phyloP scores from a whole-genome alignment of 2,888 invertebrate species.

The Mechanitis mazaeus region DNA sequence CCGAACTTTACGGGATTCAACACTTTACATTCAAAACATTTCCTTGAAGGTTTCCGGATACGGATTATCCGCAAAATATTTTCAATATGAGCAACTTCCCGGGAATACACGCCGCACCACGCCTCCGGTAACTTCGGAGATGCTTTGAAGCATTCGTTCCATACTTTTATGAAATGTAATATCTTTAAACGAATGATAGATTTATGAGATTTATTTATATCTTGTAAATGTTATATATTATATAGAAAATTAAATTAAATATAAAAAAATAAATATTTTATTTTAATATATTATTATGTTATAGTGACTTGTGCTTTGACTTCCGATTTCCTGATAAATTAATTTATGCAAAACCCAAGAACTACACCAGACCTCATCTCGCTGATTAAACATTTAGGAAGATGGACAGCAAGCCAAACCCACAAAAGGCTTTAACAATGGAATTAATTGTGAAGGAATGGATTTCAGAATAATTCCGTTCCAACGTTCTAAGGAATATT shows the following conservation, averaged over 20 bases:
- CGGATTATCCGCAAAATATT: conserved; percentile 55
- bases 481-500: conserved; percentile 23
- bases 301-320: background rate
- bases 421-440: conserved; percentile 19
- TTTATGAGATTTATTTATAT: conserved; percentile 7
- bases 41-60: conserved; percentile 22
- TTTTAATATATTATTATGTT: too few relatives aligned
- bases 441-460: conserved; percentile 25
- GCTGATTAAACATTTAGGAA: conserved; percentile 15
- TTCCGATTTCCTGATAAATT: conserved; percentile 6
- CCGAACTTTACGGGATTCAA: conserved; percentile 17
- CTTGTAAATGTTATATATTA: background rate
- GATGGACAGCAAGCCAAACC: conserved; percentile 15
- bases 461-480: conserved; percentile 24
- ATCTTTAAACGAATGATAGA: conserved; percentile 12
- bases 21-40: conserved; percentile 27
- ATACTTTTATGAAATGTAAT: conserved; percentile 16
- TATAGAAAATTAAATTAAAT: background rate
- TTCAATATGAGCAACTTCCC: conserved; percentile 54
- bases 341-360: conserved; percentile 5
- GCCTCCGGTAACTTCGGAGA: conserved; percentile 9
- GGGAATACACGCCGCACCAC: conserved; percentile 7
- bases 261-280: too few relatives aligned
- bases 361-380: conserved; percentile 9
- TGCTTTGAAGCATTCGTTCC: conserved; percentile 11